Conservation (phyloP, 2,113 vertebrate genomes). For the Nibea albiflora region DNA sequence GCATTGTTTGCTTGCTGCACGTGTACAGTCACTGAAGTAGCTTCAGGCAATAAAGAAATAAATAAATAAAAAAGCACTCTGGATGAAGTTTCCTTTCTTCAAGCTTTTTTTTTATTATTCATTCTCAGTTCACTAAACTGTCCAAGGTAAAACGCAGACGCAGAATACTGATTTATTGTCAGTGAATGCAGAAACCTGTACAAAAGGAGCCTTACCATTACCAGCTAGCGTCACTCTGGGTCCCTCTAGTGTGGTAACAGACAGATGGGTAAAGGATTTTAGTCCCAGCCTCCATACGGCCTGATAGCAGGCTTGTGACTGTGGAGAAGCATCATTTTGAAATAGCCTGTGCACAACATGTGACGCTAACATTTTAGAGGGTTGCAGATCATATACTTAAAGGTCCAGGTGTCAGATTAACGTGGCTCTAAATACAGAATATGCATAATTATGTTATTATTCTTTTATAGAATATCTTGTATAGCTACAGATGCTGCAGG, state of each 20-base stretch:
- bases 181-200: neutral
- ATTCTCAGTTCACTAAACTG: neutral
- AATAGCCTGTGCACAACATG: too few relatives aligned
- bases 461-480: too few relatives aligned
- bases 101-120: constrained; percentile 3
- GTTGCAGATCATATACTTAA: too few relatives aligned
- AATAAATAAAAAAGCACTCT: neutral
- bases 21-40: constrained; percentile 7
- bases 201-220: constrained; percentile 2
- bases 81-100: neutral
- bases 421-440: too few relatives aligned
- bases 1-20: constrained; percentile 29
- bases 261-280: constrained; percentile 18
- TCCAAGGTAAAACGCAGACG: constrained; percentile 10
- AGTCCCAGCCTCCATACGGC: neutral
- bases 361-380: too few relatives aligned
- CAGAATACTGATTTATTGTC: constrained; percentile 8
- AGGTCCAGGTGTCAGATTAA: too few relatives aligned
- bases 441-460: too few relatives aligned
- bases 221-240: constrained; percentile 53
- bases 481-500: too few relatives aligned
- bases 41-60: constrained; percentile 14
- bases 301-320: neutral
- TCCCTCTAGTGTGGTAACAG: constrained; percentile 74
- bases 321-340: neutral